Evolutionary conservation across 2,888 invertebrate species (phyloP).

Genomic region (Clusia tigrina): DNA sequence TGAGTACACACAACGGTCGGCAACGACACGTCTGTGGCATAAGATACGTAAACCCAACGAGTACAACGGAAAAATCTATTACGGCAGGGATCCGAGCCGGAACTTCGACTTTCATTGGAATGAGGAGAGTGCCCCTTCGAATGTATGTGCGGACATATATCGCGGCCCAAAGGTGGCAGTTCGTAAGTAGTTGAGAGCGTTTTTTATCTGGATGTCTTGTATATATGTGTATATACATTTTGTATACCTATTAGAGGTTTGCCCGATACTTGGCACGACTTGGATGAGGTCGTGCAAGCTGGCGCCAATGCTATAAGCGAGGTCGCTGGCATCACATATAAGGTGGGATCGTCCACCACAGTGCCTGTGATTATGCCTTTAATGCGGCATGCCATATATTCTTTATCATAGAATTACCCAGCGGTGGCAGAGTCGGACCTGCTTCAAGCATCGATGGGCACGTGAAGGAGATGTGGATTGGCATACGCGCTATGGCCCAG

Average conservation of each 20-base stretch:
- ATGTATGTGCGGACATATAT: slow-evolving; percentile 68
- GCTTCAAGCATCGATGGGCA: slow-evolving; percentile 68
- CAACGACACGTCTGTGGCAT: slow-evolving; percentile 65
- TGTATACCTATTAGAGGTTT: slow-evolving; percentile 42
- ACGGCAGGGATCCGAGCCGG: slow-evolving; percentile 71
- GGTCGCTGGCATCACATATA: slow-evolving; percentile 54
- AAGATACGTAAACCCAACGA: slow-evolving; percentile 65
- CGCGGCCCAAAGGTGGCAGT: slow-evolving; percentile 66
- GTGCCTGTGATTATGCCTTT: slow-evolving; percentile 70
- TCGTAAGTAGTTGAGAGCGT: not conserved
- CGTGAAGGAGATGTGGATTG: slow-evolving; percentile 69
- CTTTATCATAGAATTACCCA: slow-evolving; percentile 71
- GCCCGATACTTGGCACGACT: slow-evolving; percentile 62
- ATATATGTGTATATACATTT: not conserved
- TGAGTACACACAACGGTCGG: slow-evolving; percentile 66
- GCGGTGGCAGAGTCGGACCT: slow-evolving; percentile 63
- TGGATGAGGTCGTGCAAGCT: slow-evolving; percentile 57
- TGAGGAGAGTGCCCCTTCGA: slow-evolving; percentile 46
- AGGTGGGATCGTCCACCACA: slow-evolving; percentile 52
- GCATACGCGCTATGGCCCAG: slow-evolving; percentile 54
- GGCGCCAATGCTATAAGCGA: slow-evolving; percentile 56
- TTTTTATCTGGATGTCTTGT: not conserved
- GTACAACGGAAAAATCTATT: slow-evolving; percentile 39
- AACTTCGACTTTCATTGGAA: slow-evolving; percentile 73
- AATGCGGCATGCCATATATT: slow-evolving; percentile 48